Evolutionary conservation across 2,797 vertebrate genomes (phyloP).

Genomic region (Enteromius treurensis): DNA sequence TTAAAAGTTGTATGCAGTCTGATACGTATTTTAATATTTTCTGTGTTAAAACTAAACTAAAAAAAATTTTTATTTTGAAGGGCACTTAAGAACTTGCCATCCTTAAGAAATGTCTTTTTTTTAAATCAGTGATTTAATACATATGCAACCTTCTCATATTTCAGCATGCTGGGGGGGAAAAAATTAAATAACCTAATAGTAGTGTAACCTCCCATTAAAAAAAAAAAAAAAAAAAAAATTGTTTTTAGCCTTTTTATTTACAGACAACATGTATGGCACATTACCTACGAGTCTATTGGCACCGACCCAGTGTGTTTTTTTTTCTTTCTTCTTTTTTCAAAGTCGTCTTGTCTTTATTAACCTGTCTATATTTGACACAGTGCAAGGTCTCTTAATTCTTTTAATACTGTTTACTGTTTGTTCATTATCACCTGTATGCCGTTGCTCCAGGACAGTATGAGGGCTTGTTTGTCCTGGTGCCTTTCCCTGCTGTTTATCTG

Average conservation of each 20-base stretch:
- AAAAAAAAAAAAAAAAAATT: too few relatives aligned
- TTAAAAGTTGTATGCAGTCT: not conserved
- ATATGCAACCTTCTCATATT: not conserved
- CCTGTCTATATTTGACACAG: not conserved
- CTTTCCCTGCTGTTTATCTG: slow-evolving; percentile 56
- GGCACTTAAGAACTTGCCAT: too few relatives aligned
- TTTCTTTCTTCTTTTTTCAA: too few relatives aligned
- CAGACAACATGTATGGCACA: too few relatives aligned
- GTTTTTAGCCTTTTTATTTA: not conserved
- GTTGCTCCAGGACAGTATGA: slow-evolving; percentile 55
- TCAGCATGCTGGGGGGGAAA: not conserved
- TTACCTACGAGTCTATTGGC: not conserved
- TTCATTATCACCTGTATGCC: slow-evolving; percentile 24
- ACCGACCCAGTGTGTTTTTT: not conserved
- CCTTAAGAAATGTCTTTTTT: not conserved
- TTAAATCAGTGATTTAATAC: not conserved
- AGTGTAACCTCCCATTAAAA: not conserved
- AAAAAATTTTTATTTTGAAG: not conserved
- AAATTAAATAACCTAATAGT: not conserved
- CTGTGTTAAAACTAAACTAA: not conserved
- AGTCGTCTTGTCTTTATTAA: not conserved
- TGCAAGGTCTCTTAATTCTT: not conserved
- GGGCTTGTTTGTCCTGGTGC: slow-evolving; percentile 43
- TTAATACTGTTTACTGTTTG: not conserved
- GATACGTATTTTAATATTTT: not conserved